Evolutionary conservation across 2,888 invertebrate genomes (phyloP).

Genomic region (Laothoe populi): DNA sequence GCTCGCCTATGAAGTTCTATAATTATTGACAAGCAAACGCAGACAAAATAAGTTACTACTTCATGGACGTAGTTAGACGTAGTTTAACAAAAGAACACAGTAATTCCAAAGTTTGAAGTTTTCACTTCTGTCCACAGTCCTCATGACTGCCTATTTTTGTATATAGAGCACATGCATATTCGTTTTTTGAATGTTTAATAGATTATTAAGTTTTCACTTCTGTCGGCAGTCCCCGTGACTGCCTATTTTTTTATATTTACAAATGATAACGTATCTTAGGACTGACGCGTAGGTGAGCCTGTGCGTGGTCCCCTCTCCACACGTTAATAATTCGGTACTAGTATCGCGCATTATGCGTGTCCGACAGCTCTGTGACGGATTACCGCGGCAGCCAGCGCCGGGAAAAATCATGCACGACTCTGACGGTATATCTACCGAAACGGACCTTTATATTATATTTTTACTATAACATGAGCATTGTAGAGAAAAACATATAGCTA

Average conservation of each 20-base stretch:
- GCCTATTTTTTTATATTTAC: not conserved
- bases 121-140: too few relatives aligned
- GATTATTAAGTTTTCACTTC: too few relatives aligned
- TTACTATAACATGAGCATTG: not conserved
- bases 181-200: too few relatives aligned
- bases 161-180: too few relatives aligned
- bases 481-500: not conserved
- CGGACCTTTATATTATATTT: not conserved
- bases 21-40: too few relatives aligned
- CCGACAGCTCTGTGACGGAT: conserved; percentile 67
- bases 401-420: conserved; percentile 40
- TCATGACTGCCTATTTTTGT: too few relatives aligned
- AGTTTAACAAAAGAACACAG: too few relatives aligned
- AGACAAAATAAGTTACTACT: too few relatives aligned
- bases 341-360: conserved; percentile 62
- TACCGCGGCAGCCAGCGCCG: conserved; percentile 43
- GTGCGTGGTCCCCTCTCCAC: conserved; percentile 13
- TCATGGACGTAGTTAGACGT: too few relatives aligned
- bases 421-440: not conserved
- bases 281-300: not conserved
- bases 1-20: too few relatives aligned
- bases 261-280: not conserved
- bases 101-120: too few relatives aligned
- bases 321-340: conserved; percentile 64
- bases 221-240: too few relatives aligned